Conservation (phyloP, 2,797 vertebrate species). For the Poecilia wingei region DNA sequence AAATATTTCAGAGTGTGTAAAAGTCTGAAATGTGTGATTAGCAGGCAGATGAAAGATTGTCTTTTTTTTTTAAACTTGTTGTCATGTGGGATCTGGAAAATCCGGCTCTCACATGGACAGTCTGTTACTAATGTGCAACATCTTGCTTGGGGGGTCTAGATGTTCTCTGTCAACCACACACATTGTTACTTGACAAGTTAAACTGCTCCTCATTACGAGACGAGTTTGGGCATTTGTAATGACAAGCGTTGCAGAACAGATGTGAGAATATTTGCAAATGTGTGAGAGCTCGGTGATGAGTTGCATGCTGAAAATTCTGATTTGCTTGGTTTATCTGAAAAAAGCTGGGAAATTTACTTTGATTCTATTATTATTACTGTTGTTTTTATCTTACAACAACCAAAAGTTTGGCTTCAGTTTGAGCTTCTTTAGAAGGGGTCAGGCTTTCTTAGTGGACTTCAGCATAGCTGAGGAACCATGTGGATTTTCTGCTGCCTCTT, state of each 20-base stretch:
- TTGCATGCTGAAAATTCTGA: not conserved
- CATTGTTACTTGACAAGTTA: not conserved
- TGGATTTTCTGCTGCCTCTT: not conserved
- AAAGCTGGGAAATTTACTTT: not conserved
- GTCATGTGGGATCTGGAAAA: slow-evolving; percentile 47
- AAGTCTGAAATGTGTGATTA: slow-evolving; percentile 63
- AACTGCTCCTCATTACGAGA: slow-evolving; percentile 7
- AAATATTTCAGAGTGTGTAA: slow-evolving; percentile 64
- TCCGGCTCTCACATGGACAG: slow-evolving; percentile 40
- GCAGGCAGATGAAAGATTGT: slow-evolving; percentile 48
- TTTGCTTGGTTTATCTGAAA: not conserved
- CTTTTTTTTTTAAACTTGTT: slow-evolving; percentile 28
- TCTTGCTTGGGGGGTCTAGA: slow-evolving; percentile 9
- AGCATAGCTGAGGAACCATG: not conserved
- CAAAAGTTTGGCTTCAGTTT: not conserved
- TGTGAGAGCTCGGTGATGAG: not conserved
- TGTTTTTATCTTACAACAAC: not conserved
- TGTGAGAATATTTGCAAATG: not conserved
- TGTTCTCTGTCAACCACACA: slow-evolving; percentile 25
- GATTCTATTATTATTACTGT: not conserved
- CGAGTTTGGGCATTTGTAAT: not conserved
- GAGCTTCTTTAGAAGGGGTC: not conserved
- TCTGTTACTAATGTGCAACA: slow-evolving; percentile 30
- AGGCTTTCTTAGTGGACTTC: not conserved
- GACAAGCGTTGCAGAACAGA: not conserved